These are phyloP conservation scores for Lepidurus couesii DNA, from an alignment of 1,140 invertebrate genomes.

Conservation along the genomic window DNA sequence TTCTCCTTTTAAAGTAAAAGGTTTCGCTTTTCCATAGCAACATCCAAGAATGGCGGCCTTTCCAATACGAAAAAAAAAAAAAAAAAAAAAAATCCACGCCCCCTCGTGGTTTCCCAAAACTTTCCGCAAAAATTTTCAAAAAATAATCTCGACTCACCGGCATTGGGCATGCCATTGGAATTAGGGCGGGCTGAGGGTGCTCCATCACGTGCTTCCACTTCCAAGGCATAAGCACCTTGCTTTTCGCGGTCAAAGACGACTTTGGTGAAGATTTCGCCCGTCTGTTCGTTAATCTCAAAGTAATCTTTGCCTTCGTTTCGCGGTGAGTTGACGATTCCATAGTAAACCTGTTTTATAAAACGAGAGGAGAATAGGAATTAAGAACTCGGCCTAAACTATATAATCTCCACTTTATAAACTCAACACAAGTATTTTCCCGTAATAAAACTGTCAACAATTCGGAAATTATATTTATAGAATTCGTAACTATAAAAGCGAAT, in stretches of 20 bases:
- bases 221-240: constrained; percentile 87
- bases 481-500: too few relatives aligned
- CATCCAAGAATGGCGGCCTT: too few relatives aligned
- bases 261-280: constrained; percentile 89
- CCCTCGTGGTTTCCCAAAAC: too few relatives aligned
- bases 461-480: too few relatives aligned
- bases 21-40: neutral
- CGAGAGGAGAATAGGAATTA: neutral
- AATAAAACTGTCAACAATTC: neutral
- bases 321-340: constrained; percentile 81
- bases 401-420: neutral
- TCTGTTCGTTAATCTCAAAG: constrained; percentile 89
- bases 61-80: too few relatives aligned
- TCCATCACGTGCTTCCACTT: constrained; percentile 87
- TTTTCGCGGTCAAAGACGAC: constrained; percentile 89
- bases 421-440: neutral
- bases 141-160: constrained; percentile 58
- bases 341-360: constrained; percentile 62
- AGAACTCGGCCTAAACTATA: neutral
- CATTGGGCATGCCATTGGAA: constrained; percentile 81
- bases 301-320: constrained; percentile 88
- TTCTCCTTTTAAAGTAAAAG: neutral
- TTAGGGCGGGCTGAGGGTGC: constrained; percentile 86
- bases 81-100: too few relatives aligned
- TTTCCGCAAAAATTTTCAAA: neutral